Evolutionary conservation across 2,797 vertebrate species (phyloP).

Genomic region (Rhinoraja longicauda): DNA sequence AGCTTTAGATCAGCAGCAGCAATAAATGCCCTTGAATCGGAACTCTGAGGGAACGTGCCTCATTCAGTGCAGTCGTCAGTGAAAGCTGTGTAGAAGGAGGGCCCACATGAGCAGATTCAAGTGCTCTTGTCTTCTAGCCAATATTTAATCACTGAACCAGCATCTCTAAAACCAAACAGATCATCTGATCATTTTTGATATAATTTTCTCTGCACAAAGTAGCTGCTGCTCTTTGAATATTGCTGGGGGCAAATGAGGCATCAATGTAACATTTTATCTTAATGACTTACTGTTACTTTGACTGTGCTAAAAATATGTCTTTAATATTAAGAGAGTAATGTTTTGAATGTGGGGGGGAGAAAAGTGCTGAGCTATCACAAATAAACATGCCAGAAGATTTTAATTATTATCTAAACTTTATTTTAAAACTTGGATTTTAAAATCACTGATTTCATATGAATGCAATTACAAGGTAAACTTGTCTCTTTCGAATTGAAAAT

Average conservation of each 20-base stretch:
- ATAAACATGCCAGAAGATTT: neutral
- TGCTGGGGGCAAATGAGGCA: neutral
- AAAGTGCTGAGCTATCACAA: neutral
- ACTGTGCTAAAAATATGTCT: neutral
- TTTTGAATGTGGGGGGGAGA: neutral
- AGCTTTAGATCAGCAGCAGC: neutral
- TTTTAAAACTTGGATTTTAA: neutral
- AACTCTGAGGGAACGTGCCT: neutral
- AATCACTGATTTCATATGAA: neutral
- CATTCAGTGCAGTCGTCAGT: neutral
- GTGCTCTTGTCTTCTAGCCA: neutral
- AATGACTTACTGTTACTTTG: neutral
- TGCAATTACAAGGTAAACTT: neutral
- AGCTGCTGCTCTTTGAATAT: neutral
- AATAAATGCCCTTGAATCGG: neutral
- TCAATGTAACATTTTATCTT: neutral
- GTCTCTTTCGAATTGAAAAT: too few species aligned
- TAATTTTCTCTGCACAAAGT: neutral
- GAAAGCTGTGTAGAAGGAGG: too few species aligned
- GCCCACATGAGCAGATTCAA: neutral
- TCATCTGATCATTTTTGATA: neutral
- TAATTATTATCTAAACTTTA: neutral
- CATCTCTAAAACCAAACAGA: neutral
- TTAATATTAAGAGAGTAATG: neutral
- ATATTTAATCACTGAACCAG: neutral